Conservation (phyloP, 2,113 vertebrate genomes). For the Ptychochromis oligacanthus region DNA sequence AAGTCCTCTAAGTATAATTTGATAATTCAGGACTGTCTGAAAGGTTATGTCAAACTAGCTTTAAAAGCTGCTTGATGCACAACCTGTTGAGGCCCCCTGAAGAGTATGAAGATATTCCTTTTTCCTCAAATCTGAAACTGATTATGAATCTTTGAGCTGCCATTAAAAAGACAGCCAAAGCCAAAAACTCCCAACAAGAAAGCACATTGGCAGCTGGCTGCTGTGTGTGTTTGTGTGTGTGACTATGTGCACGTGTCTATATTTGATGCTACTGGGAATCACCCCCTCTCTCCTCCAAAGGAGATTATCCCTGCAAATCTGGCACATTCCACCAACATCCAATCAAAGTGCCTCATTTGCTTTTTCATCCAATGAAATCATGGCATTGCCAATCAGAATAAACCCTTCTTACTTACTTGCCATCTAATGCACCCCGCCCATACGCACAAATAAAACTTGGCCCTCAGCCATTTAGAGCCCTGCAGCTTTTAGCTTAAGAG, state of each 20-base stretch:
- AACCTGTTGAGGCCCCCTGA: too few species aligned
- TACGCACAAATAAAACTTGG: background rate
- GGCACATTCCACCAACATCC: constrained; percentile 40
- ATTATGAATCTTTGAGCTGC: background rate
- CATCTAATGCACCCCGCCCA: background rate
- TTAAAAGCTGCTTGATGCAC: background rate
- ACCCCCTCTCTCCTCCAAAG: constrained; percentile 27
- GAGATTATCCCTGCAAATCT: constrained; percentile 49
- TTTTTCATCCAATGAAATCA: constrained; percentile 57
- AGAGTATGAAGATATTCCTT: background rate
- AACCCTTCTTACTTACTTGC: constrained; percentile 17
- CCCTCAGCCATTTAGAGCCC: constrained; percentile 23
- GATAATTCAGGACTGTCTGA: background rate
- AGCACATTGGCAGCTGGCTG: background rate
- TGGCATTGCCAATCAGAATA: constrained; percentile 24
- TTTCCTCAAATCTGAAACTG: background rate
- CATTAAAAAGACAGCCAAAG: background rate
- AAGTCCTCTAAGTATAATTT: background rate
- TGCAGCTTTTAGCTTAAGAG: constrained; percentile 34
- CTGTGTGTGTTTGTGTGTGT: background rate
- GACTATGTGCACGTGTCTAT: background rate
- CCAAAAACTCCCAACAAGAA: background rate
- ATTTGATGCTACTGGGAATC: constrained; percentile 27
- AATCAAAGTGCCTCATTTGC: constrained; percentile 40
- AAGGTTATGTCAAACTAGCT: background rate